Percentiles rank a stretch among this genome's conserved stretches.
phyloP scores from a whole-genome alignment of 1,140 invertebrate species.

The Campodea augens region DNA sequence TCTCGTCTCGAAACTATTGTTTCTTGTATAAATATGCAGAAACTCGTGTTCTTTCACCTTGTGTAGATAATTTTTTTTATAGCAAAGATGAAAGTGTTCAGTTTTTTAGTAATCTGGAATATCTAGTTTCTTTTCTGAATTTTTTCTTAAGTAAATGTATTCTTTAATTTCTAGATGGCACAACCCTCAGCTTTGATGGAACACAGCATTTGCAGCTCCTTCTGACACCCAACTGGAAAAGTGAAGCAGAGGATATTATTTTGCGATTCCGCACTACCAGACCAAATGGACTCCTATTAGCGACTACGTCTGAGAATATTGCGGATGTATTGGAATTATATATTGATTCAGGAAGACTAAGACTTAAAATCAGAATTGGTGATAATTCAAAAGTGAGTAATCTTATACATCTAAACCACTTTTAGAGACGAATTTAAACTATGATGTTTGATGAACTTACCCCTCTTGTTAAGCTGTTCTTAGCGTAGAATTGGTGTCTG shows the following conservation, averaged over 20 bases:
- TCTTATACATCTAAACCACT: too few relatives aligned
- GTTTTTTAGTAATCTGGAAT: too few relatives aligned
- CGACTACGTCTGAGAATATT: slow-evolving; percentile 52
- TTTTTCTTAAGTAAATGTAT: background rate
- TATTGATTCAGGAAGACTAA: slow-evolving; percentile 55
- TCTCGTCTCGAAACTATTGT: too few relatives aligned
- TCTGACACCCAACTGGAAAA: slow-evolving; percentile 56
- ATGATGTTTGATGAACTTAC: background rate
- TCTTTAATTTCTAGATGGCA: slow-evolving; percentile 41
- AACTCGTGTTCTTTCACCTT: too few relatives aligned
- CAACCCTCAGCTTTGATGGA: slow-evolving; percentile 72
- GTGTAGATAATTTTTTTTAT: too few relatives aligned
- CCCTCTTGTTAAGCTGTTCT: background rate
- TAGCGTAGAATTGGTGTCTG: too few relatives aligned
- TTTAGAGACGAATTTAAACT: too few relatives aligned
- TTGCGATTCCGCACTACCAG: slow-evolving; percentile 69
- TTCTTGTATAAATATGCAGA: too few relatives aligned
- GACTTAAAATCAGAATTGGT: slow-evolving; percentile 59
- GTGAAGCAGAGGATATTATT: slow-evolving; percentile 78
- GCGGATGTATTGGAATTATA: slow-evolving; percentile 63
- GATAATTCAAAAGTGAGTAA: slow-evolving; percentile 58
- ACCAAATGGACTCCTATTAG: slow-evolving; percentile 41
- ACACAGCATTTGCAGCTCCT: slow-evolving; percentile 64
- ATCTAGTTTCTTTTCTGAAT: background rate
- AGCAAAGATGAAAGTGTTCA: too few relatives aligned